These are phyloP conservation scores for Congeria kusceri DNA, from an alignment of 2,888 invertebrate species.

Conservation along the genomic window DNA sequence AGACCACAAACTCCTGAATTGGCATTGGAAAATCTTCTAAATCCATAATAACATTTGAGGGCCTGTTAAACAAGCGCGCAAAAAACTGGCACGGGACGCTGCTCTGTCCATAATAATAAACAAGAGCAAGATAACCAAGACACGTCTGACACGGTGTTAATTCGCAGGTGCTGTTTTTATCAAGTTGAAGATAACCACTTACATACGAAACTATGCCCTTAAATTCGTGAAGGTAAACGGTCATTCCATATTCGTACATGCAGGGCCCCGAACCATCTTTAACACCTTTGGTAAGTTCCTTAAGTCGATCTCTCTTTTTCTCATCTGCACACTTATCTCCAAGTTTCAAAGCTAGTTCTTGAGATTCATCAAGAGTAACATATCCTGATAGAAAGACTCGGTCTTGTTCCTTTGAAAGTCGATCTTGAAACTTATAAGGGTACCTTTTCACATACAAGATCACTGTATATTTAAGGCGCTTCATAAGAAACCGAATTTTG, in stretches of 20 bases:
- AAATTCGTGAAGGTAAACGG: conserved; percentile 56
- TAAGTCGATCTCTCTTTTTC: conserved; percentile 18
- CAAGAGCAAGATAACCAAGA: conserved; percentile 48
- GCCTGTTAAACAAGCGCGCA: conserved; percentile 37
- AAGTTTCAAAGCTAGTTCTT: conserved; percentile 43
- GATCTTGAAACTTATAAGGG: conserved; percentile 23
- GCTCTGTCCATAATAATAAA: conserved; percentile 57
- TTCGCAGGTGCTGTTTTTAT: conserved; percentile 15
- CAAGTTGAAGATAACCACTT: conserved; percentile 50
- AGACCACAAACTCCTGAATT: conserved; percentile 50
- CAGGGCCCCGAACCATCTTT: conserved; percentile 21
- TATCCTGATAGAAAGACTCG: conserved; percentile 48
- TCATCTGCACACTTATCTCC: conserved; percentile 39
- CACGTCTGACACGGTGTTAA: conserved; percentile 38
- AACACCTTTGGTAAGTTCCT: conserved; percentile 31
- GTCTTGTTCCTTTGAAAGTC: no score
- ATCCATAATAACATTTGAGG: conserved; percentile 38
- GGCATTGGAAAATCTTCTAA: conserved; percentile 55
- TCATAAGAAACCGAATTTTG: conserved; percentile 45
- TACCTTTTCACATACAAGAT: conserved; percentile 62
- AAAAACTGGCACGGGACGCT: conserved; percentile 60
- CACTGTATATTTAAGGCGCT: conserved; percentile 21
- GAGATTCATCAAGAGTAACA: conserved; percentile 54
- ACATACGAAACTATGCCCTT: conserved; percentile 57
- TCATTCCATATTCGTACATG: conserved; percentile 63